Evolutionary conservation across 37 sponge, comb jelly and placozoan species (phyloP).

Genomic region (Bolinopsis microptera): DNA sequence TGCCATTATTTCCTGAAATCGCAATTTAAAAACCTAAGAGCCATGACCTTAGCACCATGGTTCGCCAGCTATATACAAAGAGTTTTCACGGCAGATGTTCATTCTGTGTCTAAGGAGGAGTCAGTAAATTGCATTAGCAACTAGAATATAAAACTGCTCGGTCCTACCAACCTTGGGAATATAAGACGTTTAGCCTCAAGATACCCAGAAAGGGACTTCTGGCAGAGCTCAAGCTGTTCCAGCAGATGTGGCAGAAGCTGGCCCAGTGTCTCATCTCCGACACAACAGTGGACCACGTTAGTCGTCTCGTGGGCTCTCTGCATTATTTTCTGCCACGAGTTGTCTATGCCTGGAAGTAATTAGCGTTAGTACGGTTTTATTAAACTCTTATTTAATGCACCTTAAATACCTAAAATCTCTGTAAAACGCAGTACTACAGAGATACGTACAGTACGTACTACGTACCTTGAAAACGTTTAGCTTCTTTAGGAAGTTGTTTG

Average conservation of each 20-base stretch:
- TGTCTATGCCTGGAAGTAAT: slow-evolving; percentile 81
- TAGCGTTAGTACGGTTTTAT: background rate
- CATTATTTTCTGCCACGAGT: slow-evolving; percentile 99
- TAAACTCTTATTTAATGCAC: background rate
- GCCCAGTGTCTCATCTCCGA: slow-evolving; percentile 94
- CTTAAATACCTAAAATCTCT: too few species aligned
- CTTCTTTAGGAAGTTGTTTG: slow-evolving; percentile 95
- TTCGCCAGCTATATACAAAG: too few species aligned
- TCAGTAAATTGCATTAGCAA: too few species aligned
- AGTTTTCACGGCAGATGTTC: too few species aligned
- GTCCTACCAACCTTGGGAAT: slow-evolving; percentile 87
- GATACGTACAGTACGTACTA: too few species aligned
- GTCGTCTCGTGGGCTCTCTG: slow-evolving; percentile 86
- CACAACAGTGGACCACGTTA: slow-evolving; percentile 95
- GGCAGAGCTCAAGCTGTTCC: slow-evolving; percentile 96
- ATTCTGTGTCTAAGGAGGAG: too few species aligned
- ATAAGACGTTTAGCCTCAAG: slow-evolving; percentile 93
- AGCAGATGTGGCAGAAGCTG: slow-evolving; percentile 94
- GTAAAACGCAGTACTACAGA: too few species aligned
- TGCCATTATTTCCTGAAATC: too few species aligned
- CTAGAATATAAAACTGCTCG: too few species aligned
- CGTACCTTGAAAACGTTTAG: slow-evolving; percentile 55
- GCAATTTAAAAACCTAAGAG: too few species aligned
- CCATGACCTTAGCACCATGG: too few species aligned
- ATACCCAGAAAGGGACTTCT: slow-evolving; percentile 96